Percentiles rank a stretch among this genome's conserved stretches.
phyloP scores from a whole-genome alignment of 2,113 vertebrate species.

The Anguilla rostrata region DNA sequence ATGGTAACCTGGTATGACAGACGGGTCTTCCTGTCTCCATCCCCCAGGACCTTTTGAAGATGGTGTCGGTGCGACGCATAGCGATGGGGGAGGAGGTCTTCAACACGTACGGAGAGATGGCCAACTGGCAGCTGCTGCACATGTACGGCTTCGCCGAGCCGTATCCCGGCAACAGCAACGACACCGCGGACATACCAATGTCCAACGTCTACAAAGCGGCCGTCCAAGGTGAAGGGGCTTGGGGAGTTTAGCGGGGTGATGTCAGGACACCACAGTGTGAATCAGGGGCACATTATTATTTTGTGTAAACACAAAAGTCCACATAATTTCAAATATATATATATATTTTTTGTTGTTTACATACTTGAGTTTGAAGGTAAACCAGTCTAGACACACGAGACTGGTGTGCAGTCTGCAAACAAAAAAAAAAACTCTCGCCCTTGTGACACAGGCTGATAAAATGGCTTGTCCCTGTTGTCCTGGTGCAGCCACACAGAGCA shows the following conservation, averaged over 20 bases:
- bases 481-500: slow-evolving; percentile 58
- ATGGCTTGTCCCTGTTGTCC: neutral
- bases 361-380: too few relatives aligned
- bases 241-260: neutral
- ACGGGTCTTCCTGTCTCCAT: neutral
- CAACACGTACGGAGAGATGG: slow-evolving; percentile 92
- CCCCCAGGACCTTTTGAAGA: slow-evolving; percentile 80
- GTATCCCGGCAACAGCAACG: slow-evolving; percentile 76
- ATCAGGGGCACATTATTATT: neutral
- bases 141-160: slow-evolving; percentile 93
- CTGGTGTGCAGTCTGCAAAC: too few relatives aligned
- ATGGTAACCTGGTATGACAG: neutral
- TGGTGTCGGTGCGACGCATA: slow-evolving; percentile 78
- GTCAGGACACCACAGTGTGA: neutral
- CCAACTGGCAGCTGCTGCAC: slow-evolving; percentile 94
- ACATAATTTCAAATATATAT: too few relatives aligned
- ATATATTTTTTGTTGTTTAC: too few relatives aligned
- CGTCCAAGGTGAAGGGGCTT: slow-evolving; percentile 65
- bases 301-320: neutral
- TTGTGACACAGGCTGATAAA: too few relatives aligned
- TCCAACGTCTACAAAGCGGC: slow-evolving; percentile 72
- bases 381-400: too few relatives aligned
- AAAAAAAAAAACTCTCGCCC: too few relatives aligned
- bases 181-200: slow-evolving; percentile 85
- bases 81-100: slow-evolving; percentile 84